phyloP scores from a whole-genome alignment of 2,888 invertebrate species.

The Cryptophagus acutangulus region DNA sequence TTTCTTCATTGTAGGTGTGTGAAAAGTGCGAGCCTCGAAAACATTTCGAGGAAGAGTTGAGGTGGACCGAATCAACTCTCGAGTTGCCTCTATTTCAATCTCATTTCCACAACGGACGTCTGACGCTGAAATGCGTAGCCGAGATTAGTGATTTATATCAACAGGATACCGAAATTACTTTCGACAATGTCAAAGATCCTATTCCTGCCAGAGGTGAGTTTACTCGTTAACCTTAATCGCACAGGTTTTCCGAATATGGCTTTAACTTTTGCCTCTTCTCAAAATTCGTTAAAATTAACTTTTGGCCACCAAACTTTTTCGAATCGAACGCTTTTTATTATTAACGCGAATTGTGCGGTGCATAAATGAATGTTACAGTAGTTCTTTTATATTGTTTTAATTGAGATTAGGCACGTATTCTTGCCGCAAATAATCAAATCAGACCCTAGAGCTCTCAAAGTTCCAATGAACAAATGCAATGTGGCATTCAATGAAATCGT shows the following conservation, averaged over 20 bases:
- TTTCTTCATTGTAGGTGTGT: slow-evolving; percentile 37
- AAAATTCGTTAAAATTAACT: background rate
- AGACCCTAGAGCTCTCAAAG: too few species aligned
- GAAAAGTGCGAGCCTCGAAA: slow-evolving; percentile 38
- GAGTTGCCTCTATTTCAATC: slow-evolving; percentile 55
- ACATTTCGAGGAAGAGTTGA: slow-evolving; percentile 49
- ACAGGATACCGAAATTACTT: slow-evolving; percentile 62
- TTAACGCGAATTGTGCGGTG: too few species aligned
- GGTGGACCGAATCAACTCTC: slow-evolving; percentile 55
- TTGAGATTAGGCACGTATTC: too few species aligned
- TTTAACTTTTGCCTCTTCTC: too few species aligned
- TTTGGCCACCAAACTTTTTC: slow-evolving; percentile 3
- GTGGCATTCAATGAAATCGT: too few species aligned
- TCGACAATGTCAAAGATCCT: slow-evolving; percentile 65
- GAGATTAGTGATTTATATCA: slow-evolving; percentile 66
- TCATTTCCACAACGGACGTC: slow-evolving; percentile 58
- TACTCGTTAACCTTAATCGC: slow-evolving; percentile 12
- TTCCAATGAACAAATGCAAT: too few species aligned
- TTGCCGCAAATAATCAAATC: too few species aligned
- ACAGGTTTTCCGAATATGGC: background rate
- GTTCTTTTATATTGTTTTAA: too few species aligned
- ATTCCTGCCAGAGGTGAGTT: slow-evolving; percentile 71
- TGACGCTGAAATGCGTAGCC: slow-evolving; percentile 68
- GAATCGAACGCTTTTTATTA: background rate
- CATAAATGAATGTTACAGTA: too few species aligned